Base-by-base conservation (phyloP, 2,888 invertebrate species). In the Eupsilia transversa region DNA sequence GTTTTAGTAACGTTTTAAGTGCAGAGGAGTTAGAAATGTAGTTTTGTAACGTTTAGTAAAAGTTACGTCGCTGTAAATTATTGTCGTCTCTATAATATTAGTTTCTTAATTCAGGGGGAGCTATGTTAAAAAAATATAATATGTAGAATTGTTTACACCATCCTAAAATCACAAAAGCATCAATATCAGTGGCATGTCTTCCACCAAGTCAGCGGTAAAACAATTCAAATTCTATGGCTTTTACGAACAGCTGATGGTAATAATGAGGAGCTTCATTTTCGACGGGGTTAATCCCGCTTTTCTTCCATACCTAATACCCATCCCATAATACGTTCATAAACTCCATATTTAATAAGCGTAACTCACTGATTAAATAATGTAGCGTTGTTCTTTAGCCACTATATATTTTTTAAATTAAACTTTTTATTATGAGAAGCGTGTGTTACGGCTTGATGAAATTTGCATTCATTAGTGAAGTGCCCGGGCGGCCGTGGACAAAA, bases 381-480 rank as follows among this genome's bases (percentile, higher is more conserved):
- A 71, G 70, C 79, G 82, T 84, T 85, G 83, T 87, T 81, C 83
- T 83, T 85, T 85, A 77, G 70, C 73, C 63, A 75, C 56, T 83
- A 74, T 87, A 83, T 84, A 80, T 87, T 86, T 89, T 89, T 89
- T 87, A 89, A 92, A 92, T 91, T 92, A 92, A 91, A 89, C 89
- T 90, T 92, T 92, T 92, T 89, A 91, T 89, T 90, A 92, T 90
- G 90, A 89, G 88, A 86, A 89, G 86, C 92, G 91, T 92, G 91
- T 92, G 92, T 93, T 86, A 86, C 87, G 87, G 90, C 89, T 90
- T 94, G 92, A 94, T 94, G 92, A 93, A 94, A 94, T 95, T 94
- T 94, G 93, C 94, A 94, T 95, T 95, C 94, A 94, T 95, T 94
- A 95, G 93, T 89, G 86, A 90, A 93, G 92, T 92, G 90, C 82